Conservation (phyloP, 2,888 invertebrate species). For the Trichopoda pennipes region DNA sequence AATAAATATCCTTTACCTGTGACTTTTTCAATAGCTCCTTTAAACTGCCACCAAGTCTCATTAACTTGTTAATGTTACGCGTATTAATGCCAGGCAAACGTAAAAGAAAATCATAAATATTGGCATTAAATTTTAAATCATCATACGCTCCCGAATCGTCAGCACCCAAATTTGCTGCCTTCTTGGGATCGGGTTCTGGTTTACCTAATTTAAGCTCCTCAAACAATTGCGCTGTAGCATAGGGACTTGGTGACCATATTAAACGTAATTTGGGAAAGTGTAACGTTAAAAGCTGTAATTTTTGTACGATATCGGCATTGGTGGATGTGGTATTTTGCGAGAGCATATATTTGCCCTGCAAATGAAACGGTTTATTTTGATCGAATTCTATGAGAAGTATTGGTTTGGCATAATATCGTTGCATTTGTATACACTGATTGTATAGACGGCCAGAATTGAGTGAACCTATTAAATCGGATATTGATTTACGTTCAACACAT, state of each 20-base stretch:
- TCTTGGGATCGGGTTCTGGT: constrained; percentile 88
- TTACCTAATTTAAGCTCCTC: constrained; percentile 95
- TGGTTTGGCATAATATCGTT: constrained; percentile 91
- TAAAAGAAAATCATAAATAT: constrained; percentile 89
- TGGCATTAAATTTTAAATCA: constrained; percentile 86
- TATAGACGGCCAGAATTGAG: constrained; percentile 96
- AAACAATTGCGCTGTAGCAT: constrained; percentile 97
- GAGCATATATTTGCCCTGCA: constrained; percentile 92
- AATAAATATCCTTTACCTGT: constrained; percentile 82
- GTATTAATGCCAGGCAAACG: constrained; percentile 94
- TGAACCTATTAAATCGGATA: constrained; percentile 97
- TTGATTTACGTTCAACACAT: constrained; percentile 97
- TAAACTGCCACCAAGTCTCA: constrained; percentile 88
- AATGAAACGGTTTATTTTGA: constrained; percentile 93
- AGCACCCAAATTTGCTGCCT: constrained; percentile 87
- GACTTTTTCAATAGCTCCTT: constrained; percentile 84
- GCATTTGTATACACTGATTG: constrained; percentile 97
- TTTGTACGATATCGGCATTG: constrained; percentile 90
- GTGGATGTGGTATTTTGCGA: constrained; percentile 86
- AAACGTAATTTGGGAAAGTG: constrained; percentile 96
- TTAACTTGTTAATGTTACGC: constrained; percentile 89
- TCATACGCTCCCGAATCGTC: constrained; percentile 84
- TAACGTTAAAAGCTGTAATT: constrained; percentile 94
- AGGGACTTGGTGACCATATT: constrained; percentile 98
- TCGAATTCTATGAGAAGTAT: constrained; percentile 98